Base-by-base conservation (phyloP, 1,140 invertebrate genomes). In the Brachionus plicatilis region DNA sequence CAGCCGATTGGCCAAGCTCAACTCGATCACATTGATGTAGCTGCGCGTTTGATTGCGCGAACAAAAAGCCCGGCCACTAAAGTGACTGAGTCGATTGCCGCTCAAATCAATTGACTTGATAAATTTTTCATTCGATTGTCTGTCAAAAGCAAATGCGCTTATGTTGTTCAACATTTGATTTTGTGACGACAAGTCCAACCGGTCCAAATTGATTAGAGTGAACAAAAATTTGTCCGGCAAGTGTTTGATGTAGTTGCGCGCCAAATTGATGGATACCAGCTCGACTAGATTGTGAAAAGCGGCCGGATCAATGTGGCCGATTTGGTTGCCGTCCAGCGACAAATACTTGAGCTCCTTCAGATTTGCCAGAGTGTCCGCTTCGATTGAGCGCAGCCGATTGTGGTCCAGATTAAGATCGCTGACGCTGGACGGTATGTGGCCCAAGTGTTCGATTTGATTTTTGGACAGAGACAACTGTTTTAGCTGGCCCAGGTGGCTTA, bases 61-160 rank as follows among this genome's bases (percentile, higher is more conserved):
- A 29, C 79, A 82, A 68, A 82, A 82, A 12, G 53, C 79, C 9
- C 12, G 3, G 2, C 11, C 1, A 6, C 33, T 43, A 41, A 82
- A 65, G 0, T 68, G 9, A 11, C 27, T 29, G 5, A 82, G 7
- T 41, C 20, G 8, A n/a, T 82, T 82, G 37, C 43, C 37, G 24
- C 79, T 82, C 11, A 82, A 12, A 47, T 82, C 79, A 45, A 82
- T 60, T 3, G 8, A 65, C 65, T 82, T 82, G 9, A 82, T 65
- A 14, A 47, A 82, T 17, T 65, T 47, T 20, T 60, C 17, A 68
- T 65, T 82, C 53, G 79, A 82, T 24, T 14, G 8, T 65, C 79
- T 43, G 33, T 82, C 79, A 41, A 82, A 82, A 12, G 79, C 79
- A 33, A 37, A 82, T 6, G 33, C 20, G 17, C 24, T 29, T 24